These are phyloP conservation scores for Meiosimyza platycephala DNA, from an alignment of 2,888 invertebrate species.

Conservation along the genomic window DNA sequence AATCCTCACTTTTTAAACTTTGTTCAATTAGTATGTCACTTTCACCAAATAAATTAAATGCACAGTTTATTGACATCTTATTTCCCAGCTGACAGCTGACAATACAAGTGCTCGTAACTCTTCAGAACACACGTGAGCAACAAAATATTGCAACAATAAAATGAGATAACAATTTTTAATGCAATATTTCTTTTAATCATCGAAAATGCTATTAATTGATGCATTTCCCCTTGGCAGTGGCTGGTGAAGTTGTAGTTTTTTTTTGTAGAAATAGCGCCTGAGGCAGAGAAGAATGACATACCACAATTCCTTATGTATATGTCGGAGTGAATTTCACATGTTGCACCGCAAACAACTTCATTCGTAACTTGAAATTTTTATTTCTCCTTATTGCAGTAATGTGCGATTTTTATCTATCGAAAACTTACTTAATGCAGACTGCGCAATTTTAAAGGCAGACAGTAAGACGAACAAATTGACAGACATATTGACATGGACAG, in stretches of 20 bases:
- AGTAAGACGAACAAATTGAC: conserved; percentile 29
- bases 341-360: conserved; percentile 22
- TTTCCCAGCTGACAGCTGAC: too few relatives aligned
- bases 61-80: too few relatives aligned
- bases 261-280: conserved; percentile 1
- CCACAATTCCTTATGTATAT: conserved; percentile 13
- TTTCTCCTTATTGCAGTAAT: too few relatives aligned
- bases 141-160: too few relatives aligned
- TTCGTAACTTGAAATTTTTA: too few relatives aligned
- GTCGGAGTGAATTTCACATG: conserved; percentile 17
- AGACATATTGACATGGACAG: conserved; percentile 3
- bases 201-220: conserved; percentile 53
- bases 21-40: too few relatives aligned
- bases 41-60: too few relatives aligned
- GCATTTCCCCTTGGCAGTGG: conserved; percentile 10
- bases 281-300: conserved; percentile 30
- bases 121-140: too few relatives aligned
- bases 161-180: too few relatives aligned
- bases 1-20: too few relatives aligned
- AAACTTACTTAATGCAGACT: background rate
- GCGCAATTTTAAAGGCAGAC: background rate
- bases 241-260: conserved; percentile 34
- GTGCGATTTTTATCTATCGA: background rate
- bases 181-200: conserved; percentile 44
- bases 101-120: too few relatives aligned